Evolutionary conservation across 1,140 invertebrate species (phyloP).

Genomic region (Hylaeus volcanicus): DNA sequence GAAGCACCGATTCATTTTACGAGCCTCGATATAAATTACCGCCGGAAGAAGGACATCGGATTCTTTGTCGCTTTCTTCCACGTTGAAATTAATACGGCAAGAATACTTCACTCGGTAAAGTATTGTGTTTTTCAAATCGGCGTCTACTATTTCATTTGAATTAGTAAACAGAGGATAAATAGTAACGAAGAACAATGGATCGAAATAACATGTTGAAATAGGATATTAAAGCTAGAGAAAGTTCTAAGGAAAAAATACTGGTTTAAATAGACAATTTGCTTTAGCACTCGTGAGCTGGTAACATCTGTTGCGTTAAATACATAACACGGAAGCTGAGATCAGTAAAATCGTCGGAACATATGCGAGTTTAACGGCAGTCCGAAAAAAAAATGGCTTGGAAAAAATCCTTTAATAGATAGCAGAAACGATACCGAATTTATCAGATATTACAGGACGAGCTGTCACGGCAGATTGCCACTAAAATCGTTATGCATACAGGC

Average conservation of each 20-base stretch:
- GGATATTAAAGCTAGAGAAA: too few species aligned
- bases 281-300: background rate
- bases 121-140: too few species aligned
- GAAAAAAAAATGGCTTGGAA: background rate
- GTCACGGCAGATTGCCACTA: constrained; percentile 23
- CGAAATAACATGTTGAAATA: too few species aligned
- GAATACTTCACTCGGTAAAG: too few species aligned
- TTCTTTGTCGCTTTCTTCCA: too few species aligned
- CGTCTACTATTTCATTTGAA: background rate
- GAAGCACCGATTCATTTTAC: too few species aligned
- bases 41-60: too few species aligned
- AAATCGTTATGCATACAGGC: constrained; percentile 33
- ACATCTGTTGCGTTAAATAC: background rate
- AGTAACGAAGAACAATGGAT: too few species aligned
- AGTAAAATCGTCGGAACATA: background rate
- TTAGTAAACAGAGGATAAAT: background rate
- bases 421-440: constrained; percentile 20
- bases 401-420: constrained; percentile 21
- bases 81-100: too few species aligned
- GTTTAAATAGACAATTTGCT: too few species aligned
- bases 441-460: constrained; percentile 15
- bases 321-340: background rate
- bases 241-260: background rate
- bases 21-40: too few species aligned
- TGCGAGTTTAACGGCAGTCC: background rate